Conservation (phyloP, 2,888 invertebrate genomes). For the Troides aeacus region DNA sequence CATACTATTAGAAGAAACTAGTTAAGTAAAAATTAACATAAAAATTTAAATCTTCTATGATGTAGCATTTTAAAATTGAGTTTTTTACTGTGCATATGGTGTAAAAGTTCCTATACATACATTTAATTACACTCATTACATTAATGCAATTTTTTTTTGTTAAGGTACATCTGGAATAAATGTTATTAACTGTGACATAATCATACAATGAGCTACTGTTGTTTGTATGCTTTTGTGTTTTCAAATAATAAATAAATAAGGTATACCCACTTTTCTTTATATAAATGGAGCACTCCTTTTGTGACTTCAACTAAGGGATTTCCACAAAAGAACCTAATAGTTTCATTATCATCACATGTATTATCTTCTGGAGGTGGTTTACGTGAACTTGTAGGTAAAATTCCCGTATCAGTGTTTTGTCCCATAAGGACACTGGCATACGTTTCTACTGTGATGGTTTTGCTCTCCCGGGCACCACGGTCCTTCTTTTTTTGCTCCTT, state of each 20-base stretch:
- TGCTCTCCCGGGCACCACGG: slow-evolving; percentile 84
- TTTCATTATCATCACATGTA: slow-evolving; percentile 66
- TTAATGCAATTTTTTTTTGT: too few species aligned
- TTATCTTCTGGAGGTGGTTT: slow-evolving; percentile 69
- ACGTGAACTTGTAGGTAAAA: slow-evolving; percentile 82
- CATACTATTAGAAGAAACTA: too few species aligned
- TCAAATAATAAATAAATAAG: not conserved
- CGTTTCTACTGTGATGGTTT: slow-evolving; percentile 89
- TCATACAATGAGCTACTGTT: too few species aligned
- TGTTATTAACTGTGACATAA: too few species aligned
- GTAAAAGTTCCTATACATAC: too few species aligned
- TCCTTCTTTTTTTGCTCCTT: slow-evolving; percentile 77
- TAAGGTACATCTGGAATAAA: too few species aligned
- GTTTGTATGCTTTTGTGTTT: too few species aligned
- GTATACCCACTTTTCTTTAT: slow-evolving; percentile 93
- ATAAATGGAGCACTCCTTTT: slow-evolving; percentile 97
- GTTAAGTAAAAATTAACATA: too few species aligned
- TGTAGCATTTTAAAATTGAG: too few species aligned
- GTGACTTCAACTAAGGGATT: slow-evolving; percentile 98
- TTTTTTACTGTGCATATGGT: too few species aligned
- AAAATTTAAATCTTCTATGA: too few species aligned
- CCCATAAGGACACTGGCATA: slow-evolving; percentile 84
- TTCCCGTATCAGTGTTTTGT: slow-evolving; percentile 71
- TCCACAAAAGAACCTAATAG: slow-evolving; percentile 93
- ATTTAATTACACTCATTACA: too few species aligned